These are phyloP conservation scores for Pygoscelis antarcticus DNA, from an alignment of 2,113 vertebrate species.

Conservation along the genomic window DNA sequence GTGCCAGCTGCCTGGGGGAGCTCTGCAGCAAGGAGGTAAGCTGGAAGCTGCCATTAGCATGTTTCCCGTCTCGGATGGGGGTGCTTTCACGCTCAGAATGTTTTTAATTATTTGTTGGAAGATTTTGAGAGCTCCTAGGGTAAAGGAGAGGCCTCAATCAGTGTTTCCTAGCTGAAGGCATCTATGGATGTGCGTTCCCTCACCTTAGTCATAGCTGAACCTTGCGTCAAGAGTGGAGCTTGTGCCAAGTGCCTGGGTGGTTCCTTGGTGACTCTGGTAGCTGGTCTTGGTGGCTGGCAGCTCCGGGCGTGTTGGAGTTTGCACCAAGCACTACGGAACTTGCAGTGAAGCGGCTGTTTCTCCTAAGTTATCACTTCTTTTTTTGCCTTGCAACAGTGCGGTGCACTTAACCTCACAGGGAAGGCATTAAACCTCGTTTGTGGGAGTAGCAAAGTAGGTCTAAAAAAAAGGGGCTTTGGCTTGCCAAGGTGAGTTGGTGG, in stretches of 20 bases:
- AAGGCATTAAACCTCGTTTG: neutral
- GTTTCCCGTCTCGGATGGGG: neutral
- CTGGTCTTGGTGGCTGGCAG: neutral
- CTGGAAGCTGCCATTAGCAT: neutral
- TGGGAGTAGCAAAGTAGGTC: neutral
- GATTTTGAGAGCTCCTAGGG: constrained; percentile 1
- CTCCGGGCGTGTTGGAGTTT: neutral
- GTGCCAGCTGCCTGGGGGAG: neutral
- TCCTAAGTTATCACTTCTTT: neutral
- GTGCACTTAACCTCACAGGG: neutral
- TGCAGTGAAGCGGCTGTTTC: neutral
- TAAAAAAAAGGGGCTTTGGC: neutral
- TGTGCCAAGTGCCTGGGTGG: constrained; percentile 36
- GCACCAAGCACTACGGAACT: neutral
- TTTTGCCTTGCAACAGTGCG: neutral
- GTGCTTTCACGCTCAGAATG: neutral
- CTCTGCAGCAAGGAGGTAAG: neutral
- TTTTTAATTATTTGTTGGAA: constrained; percentile 37
- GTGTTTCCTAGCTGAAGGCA: constrained; percentile 51
- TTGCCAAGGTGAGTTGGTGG: neutral
- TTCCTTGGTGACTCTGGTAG: constrained; percentile 18
- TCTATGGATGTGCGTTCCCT: neutral
- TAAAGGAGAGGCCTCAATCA: constrained; percentile 7
- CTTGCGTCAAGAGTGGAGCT: neutral
- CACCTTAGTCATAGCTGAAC: neutral